Evolutionary conservation across 2,113 vertebrate species (phyloP).

Genomic region (Gobius niger): DNA sequence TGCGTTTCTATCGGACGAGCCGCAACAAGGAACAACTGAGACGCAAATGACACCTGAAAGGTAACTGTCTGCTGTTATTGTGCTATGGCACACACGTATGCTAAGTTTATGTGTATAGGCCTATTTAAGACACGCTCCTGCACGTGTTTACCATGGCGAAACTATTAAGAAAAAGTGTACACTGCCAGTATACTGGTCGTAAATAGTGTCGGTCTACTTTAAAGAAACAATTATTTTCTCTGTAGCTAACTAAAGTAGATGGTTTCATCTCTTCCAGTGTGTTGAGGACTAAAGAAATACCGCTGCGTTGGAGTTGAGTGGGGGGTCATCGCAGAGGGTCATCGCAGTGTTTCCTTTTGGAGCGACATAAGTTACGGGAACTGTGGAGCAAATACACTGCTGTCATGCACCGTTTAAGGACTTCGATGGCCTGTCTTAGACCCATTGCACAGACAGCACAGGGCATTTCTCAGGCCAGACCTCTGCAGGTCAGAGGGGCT

Average conservation of each 20-base stretch:
- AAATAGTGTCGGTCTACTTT: too few species aligned
- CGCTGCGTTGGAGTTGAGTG: not conserved
- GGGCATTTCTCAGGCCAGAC: slow-evolving; percentile 72
- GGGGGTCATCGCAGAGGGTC: not conserved
- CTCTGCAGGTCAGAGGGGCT: slow-evolving; percentile 61
- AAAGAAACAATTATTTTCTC: too few species aligned
- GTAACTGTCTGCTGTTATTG: not conserved
- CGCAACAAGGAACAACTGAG: not conserved
- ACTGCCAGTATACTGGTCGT: too few species aligned
- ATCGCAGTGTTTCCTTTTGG: not conserved
- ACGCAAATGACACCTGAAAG: not conserved
- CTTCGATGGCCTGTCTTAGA: slow-evolving; percentile 84
- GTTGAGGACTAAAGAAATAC: not conserved
- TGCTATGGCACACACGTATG: too few species aligned
- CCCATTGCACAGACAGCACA: slow-evolving; percentile 82
- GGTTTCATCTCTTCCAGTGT: not conserved
- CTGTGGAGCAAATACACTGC: slow-evolving; percentile 43
- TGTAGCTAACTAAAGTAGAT: too few species aligned
- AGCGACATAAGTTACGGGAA: not conserved
- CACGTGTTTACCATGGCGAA: too few species aligned
- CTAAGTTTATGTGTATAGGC: too few species aligned
- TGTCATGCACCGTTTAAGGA: slow-evolving; percentile 91
- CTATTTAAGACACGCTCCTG: too few species aligned
- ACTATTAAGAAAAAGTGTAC: too few species aligned
- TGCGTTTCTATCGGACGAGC: not conserved